Conservation (phyloP, 2,888 invertebrate species). For the Hirtodrosophila histrioides region DNA sequence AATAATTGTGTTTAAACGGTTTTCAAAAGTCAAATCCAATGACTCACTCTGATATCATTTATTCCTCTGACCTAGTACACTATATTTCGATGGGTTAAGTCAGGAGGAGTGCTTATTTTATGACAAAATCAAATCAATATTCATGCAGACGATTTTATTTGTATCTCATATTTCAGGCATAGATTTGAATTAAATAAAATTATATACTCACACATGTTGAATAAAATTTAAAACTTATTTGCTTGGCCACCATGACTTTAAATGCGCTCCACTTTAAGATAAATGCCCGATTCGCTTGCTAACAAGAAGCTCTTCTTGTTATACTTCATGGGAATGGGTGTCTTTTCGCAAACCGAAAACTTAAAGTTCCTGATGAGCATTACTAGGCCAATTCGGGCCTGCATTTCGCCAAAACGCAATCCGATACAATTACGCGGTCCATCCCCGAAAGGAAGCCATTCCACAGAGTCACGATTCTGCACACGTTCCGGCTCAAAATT, state of each 20-base stretch:
- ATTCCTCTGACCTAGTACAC: too few relatives aligned
- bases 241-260: too few relatives aligned
- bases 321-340: constrained; percentile 70
- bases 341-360: constrained; percentile 68
- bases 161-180: too few relatives aligned
- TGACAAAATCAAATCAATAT: too few relatives aligned
- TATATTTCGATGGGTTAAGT: too few relatives aligned
- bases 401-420: constrained; percentile 82
- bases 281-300: constrained; percentile 62
- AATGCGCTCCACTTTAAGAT: constrained; percentile 53
- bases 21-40: too few relatives aligned
- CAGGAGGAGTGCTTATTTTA: too few relatives aligned
- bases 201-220: too few relatives aligned
- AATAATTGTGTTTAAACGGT: too few relatives aligned
- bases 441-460: constrained; percentile 82
- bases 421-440: constrained; percentile 83
- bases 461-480: constrained; percentile 84
- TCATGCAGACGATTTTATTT: too few relatives aligned
- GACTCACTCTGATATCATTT: too few relatives aligned
- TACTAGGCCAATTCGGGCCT: constrained; percentile 73
- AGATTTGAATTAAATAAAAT: too few relatives aligned
- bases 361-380: constrained; percentile 73
- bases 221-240: neutral
- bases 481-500: constrained; percentile 86
- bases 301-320: constrained; percentile 55